phyloP scores from a whole-genome alignment of 2,113 vertebrate species.

The Tapirus terrestris region DNA sequence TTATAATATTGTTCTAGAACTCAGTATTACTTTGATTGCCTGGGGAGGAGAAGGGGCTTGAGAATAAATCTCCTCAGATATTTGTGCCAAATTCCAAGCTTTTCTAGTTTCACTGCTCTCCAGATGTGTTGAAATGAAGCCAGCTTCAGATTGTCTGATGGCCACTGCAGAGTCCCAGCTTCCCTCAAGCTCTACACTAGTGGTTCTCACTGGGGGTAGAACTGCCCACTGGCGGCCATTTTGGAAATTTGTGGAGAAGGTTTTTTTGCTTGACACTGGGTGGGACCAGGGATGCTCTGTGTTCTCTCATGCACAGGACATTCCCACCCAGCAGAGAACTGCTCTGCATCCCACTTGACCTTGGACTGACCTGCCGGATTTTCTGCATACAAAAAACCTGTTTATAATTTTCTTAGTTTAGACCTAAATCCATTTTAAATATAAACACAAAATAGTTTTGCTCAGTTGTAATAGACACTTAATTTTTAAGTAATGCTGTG shows the following conservation, averaged over 20 bases:
- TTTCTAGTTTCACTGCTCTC: background rate
- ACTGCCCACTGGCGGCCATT: background rate
- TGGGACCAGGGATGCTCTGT: background rate
- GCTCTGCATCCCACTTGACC: background rate
- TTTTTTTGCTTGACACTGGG: background rate
- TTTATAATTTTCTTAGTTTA: background rate
- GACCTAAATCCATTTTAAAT: constrained; percentile 8
- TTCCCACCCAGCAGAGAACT: background rate
- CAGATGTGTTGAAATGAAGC: background rate
- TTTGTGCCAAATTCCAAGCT: background rate
- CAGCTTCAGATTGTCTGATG: background rate
- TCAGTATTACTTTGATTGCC: background rate
- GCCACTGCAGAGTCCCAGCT: background rate
- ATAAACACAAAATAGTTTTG: background rate
- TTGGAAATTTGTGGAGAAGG: background rate
- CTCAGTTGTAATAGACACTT: background rate
- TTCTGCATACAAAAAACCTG: background rate
- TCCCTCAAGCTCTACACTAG: background rate
- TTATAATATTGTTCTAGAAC: background rate
- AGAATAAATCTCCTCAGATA: background rate
- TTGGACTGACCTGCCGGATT: background rate
- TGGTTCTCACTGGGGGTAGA: background rate
- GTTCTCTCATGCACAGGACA: background rate
- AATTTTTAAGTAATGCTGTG: background rate
- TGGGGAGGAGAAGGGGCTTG: background rate